phyloP scores from a whole-genome alignment of 2,888 invertebrate species.

The Pardosa pseudoannulata region DNA sequence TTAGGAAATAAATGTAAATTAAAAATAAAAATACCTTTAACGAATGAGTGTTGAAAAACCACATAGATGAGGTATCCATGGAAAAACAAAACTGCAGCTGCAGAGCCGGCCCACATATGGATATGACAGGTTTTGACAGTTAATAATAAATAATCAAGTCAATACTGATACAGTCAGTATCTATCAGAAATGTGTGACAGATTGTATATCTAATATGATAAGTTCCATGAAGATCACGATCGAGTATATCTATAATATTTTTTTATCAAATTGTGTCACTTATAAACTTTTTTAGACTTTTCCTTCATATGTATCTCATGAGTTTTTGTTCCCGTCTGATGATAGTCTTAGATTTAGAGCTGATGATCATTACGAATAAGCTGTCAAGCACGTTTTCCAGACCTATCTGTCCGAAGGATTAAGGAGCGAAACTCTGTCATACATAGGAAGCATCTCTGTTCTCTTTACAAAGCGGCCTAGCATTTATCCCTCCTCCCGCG shows the following conservation, averaged over 20 bases:
- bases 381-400: background rate
- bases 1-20: background rate
- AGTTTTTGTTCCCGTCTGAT: background rate
- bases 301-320: background rate
- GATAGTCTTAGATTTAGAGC: background rate
- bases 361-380: background rate
- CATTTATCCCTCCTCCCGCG: slow-evolving; percentile 69
- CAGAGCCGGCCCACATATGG: slow-evolving; percentile 57
- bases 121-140: slow-evolving; percentile 17
- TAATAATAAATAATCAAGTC: background rate
- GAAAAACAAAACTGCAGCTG: slow-evolving; percentile 39
- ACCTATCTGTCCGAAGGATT: background rate
- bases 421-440: background rate
- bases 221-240: background rate
- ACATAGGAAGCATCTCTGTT: slow-evolving; percentile 45
- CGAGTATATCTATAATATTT: too few relatives aligned
- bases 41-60: slow-evolving; percentile 33
- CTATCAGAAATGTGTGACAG: background rate
- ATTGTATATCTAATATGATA: background rate
- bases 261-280: background rate
- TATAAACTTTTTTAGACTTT: background rate
- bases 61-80: slow-evolving; percentile 60
- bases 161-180: background rate
- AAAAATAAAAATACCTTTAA: slow-evolving; percentile 48
- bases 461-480: slow-evolving; percentile 47